Conservation (phyloP, 2,888 invertebrate species). For the Cantharis flavilabris region DNA sequence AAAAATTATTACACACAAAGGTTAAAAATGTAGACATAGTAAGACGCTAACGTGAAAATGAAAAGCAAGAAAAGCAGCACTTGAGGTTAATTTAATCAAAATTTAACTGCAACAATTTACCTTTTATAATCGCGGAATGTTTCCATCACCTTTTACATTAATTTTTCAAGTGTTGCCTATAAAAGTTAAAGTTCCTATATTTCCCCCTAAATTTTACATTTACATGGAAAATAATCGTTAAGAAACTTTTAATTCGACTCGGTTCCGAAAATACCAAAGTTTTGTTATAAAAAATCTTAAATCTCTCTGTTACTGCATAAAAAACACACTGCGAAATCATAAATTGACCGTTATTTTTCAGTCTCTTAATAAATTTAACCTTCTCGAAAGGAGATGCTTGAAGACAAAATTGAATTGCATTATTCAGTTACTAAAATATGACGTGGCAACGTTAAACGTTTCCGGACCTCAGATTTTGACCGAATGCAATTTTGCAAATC, state of each 20-base stretch:
- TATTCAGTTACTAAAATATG: conserved; percentile 10
- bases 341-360: conserved; percentile 8
- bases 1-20: not conserved
- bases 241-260: conserved; percentile 9
- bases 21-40: not conserved
- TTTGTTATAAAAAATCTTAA: conserved; percentile 9
- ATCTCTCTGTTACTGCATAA: conserved; percentile 7
- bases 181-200: conserved; percentile 9
- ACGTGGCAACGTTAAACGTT: not conserved
- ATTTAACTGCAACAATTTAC: conserved; percentile 12
- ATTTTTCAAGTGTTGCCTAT: conserved; percentile 8
- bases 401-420: conserved; percentile 1
- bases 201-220: conserved; percentile 5
- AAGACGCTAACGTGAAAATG: not conserved
- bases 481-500: not conserved
- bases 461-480: not conserved
- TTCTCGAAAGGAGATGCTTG: conserved; percentile 2
- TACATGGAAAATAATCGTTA: conserved; percentile 12
- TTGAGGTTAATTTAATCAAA: conserved; percentile 11
- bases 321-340: conserved; percentile 7
- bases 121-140: conserved; percentile 8
- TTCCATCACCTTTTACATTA: conserved; percentile 12
- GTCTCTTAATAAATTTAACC: conserved; percentile 1
- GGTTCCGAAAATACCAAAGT: conserved; percentile 7
- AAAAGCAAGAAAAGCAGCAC: conserved; percentile 7